Conservation (phyloP, 2,797 vertebrate genomes). For the Nannoperca obscura region DNA sequence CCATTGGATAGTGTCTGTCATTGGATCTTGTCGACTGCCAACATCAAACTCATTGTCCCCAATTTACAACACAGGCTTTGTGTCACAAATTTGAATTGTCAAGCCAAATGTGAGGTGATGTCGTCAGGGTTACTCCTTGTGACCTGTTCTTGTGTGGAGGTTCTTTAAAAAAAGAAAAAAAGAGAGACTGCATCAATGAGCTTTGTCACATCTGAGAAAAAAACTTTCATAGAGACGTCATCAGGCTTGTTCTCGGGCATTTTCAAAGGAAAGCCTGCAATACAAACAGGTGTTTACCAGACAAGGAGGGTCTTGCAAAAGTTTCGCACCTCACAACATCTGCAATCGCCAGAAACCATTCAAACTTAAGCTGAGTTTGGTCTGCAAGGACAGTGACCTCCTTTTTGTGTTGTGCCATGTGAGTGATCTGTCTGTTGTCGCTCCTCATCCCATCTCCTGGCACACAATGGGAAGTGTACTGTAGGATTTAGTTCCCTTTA, state of each 20-base stretch:
- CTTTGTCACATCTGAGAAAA: background rate
- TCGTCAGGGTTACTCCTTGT: background rate
- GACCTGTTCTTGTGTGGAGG: background rate
- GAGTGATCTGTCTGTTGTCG: background rate
- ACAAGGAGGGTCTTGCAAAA: background rate
- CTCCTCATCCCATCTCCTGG: background rate
- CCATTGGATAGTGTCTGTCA: too few species aligned
- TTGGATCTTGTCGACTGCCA: too few species aligned
- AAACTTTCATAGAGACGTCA: background rate
- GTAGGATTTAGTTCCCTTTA: background rate
- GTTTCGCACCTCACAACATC: background rate
- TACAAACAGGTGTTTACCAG: background rate
- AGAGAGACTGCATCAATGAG: too few species aligned
- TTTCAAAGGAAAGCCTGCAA: background rate
- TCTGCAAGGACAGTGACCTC: background rate
- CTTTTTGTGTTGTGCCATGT: background rate
- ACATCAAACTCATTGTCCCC: too few species aligned
- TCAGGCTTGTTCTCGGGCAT: background rate
- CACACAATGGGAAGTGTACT: background rate
- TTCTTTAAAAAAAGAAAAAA: too few species aligned
- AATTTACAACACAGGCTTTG: too few species aligned
- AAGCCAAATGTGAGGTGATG: too few species aligned
- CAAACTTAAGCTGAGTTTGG: too few species aligned
- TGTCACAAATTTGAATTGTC: too few species aligned
- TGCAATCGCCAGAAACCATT: background rate